Base-by-base conservation (phyloP, 1,140 invertebrate genomes). In the Mycetomoellerius zeteki region DNA sequence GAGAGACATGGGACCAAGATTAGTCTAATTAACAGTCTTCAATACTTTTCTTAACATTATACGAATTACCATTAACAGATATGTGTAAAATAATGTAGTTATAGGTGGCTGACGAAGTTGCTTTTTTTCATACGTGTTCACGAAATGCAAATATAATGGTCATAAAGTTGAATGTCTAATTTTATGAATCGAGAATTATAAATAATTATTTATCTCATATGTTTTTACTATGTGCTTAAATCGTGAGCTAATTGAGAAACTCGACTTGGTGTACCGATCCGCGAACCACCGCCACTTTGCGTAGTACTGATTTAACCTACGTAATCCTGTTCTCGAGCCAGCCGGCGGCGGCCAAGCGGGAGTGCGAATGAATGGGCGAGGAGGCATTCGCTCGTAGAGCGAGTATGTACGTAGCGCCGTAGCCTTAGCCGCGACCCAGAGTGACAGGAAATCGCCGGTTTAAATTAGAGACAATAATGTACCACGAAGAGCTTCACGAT, bases 381-480 rank as follows among this genome's bases (percentile, higher is more conserved):
- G 27, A 58, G n/a, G 21, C 30, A 37, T 37, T 84, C 80, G 56
- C 58, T 50, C 81, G 71, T 37, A 24, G 67, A 65, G 56, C 58
- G 56, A 7, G 58, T 43, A n/a, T 64, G 54, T 76, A 77, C 58
- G 50, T 65, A 77, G 67, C 52, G 47, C 47, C n/a, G 75, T 27
- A 54, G 50, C 75, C 85, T 82, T 87, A 75, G 65, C 72, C 62
- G 76, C 89, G 54, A 33, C 56, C 8, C 43, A 64, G 60, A 67
- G 72, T 80, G 81, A 87, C 91, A 89, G 89, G 91, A 92, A 92
- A 92, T 93, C 92, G 88, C 92, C 88, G 85, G 50, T 89, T 91
- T 93, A 91, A 93, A 91, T 93, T 93, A 91, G 86, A 92, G 89
- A 91, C 92, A 93, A 92, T 93, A 92, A 92, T 82, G 54, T 50